These are phyloP conservation scores for Phania funesta DNA, from an alignment of 2,888 invertebrate genomes.

Conservation along the genomic window DNA sequence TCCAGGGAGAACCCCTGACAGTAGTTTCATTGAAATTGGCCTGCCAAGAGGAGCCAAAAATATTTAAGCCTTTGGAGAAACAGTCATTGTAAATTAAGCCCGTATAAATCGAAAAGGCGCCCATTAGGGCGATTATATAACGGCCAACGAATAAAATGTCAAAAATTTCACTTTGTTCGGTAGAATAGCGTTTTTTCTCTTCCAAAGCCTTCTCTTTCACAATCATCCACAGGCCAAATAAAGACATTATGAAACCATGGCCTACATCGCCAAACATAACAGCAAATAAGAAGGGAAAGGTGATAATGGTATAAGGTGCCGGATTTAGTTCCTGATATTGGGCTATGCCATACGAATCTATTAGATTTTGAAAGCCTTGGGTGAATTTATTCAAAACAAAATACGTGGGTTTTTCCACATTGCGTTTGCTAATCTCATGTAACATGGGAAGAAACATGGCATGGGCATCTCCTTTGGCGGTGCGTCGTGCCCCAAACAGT, in stretches of 20 bases:
- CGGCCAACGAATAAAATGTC: conserved; percentile 97
- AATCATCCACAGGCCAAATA: conserved; percentile 91
- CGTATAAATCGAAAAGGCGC: conserved; percentile 97
- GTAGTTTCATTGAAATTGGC: conserved; percentile 82
- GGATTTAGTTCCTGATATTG: conserved; percentile 96
- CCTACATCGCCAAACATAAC: conserved; percentile 98
- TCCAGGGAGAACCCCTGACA: conserved; percentile 77
- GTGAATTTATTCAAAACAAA: conserved; percentile 95
- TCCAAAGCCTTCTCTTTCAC: conserved; percentile 87
- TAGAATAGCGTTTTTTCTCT: conserved; percentile 79
- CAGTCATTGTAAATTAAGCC: conserved; percentile 98
- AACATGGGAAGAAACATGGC: conserved; percentile 88
- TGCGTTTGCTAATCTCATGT: conserved; percentile 82
- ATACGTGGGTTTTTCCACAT: conserved; percentile 88
- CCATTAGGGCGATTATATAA: conserved; percentile 98
- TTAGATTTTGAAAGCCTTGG: conserved; percentile 88
- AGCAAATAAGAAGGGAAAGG: conserved; percentile 97
- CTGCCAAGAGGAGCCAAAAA: conserved; percentile 94
- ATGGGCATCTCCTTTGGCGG: conserved; percentile 85
- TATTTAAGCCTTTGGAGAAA: conserved; percentile 94
- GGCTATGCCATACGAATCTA: conserved; percentile 96
- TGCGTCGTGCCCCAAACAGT: conserved; percentile 87
- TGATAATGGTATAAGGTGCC: conserved; percentile 91
- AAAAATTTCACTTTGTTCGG: conserved; percentile 91
- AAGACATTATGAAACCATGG: conserved; percentile 91